Percentiles rank a stretch among this genome's conserved stretches.
Conservation (phyloP, 2,888 invertebrate species). For the Pristionchus exspectatus region DNA sequence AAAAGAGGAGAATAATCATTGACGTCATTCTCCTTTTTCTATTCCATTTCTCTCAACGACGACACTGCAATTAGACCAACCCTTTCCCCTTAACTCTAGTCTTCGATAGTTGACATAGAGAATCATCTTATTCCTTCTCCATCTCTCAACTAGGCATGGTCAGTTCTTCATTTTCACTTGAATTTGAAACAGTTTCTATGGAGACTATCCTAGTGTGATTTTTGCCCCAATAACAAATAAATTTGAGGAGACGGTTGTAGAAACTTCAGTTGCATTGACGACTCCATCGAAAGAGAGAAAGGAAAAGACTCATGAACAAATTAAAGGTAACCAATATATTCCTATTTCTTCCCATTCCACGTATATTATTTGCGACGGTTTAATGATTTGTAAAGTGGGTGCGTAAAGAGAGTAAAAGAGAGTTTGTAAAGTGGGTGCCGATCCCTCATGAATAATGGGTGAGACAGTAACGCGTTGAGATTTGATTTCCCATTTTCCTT, state of each 20-base stretch:
- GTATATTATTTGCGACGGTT: too few species aligned
- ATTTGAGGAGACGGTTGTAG: conserved; percentile 14
- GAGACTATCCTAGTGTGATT: background rate
- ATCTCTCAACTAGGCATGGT: background rate
- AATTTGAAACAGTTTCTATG: background rate
- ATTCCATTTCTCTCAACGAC: background rate
- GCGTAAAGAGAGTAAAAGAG: too few species aligned
- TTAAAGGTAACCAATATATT: background rate
- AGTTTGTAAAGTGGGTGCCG: background rate
- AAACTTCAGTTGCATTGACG: background rate
- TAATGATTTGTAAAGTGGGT: background rate
- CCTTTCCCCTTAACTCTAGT: background rate
- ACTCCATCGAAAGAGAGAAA: background rate
- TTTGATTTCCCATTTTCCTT: background rate
- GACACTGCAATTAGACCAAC: background rate
- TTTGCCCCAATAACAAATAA: background rate
- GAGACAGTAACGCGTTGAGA: background rate
- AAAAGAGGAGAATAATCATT: background rate
- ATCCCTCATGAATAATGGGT: background rate
- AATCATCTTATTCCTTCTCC: background rate
- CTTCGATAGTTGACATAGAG: background rate
- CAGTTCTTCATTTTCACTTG: background rate
- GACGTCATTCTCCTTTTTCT: background rate
- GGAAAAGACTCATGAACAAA: background rate
- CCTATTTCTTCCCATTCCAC: background rate